These are phyloP conservation scores for Bubo scandiacus DNA, from an alignment of 2,113 vertebrate genomes.

Conservation along the genomic window DNA sequence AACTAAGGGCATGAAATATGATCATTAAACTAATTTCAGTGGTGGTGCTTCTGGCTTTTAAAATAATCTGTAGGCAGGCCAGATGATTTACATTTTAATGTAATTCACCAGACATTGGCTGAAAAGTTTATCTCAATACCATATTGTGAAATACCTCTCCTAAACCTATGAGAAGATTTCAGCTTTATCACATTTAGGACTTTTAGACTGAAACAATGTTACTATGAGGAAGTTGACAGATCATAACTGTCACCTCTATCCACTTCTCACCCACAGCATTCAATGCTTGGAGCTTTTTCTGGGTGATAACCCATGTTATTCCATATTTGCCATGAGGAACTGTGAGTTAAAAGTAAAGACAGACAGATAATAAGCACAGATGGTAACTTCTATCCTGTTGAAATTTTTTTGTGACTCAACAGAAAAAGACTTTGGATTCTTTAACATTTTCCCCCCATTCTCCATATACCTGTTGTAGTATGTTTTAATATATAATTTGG, in stretches of 20 bases:
- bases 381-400: background rate
- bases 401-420: background rate
- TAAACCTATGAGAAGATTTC: background rate
- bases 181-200: background rate
- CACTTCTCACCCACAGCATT: background rate
- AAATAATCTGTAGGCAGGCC: background rate
- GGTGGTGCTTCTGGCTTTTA: fast-evolving
- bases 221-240: background rate
- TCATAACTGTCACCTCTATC: background rate
- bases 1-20: background rate
- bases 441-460: background rate
- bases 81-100: background rate
- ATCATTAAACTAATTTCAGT: background rate
- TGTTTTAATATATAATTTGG: background rate
- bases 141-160: background rate
- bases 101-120: background rate
- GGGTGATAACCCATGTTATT: background rate
- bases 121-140: background rate
- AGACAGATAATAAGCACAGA: background rate
- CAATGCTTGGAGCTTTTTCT: background rate
- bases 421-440: background rate
- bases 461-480: background rate
- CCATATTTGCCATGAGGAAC: background rate
- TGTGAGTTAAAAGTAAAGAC: background rate
- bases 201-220: background rate